Base-by-base conservation (phyloP, 2,113 vertebrate genomes). In the Entomyzon cyanotis region DNA sequence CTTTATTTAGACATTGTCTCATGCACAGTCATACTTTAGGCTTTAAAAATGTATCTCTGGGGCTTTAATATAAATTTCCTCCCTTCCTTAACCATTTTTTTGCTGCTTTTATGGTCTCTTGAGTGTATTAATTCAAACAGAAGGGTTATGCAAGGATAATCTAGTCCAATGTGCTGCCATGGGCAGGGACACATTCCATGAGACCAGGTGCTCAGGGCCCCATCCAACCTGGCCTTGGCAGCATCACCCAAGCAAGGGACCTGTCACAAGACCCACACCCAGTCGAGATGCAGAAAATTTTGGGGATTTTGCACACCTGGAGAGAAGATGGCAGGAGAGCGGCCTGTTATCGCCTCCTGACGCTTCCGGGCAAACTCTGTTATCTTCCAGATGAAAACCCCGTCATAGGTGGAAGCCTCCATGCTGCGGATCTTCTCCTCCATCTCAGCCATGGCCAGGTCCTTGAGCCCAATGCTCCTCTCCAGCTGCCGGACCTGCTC, bases 301-400 rank as follows among this genome's bases (percentile, higher is more conserved):
- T 17, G 31, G 53, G 23, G 35, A 11, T 39, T 55, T 71, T 70
- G 44, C 27, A 39, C 46, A 99, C 99, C 99, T 98, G 99, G 99
- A 47, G 99, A 99, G 97, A 99, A 99, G 98, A 99, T 99, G 6
- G 99, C 99, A 0, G 98, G 99, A 2, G 98, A 96, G 56, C 98
- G 98, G 24, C 99, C 98, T 0, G 97, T 97, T 37, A 99, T 97
- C 0, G 99, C 99, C 2, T 99, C 99, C 95, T 99, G 99, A 16
- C 99, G 98, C 79, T 98, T 99, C 33, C 98, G 96, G 25, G 98
- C 95, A 47, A 99, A 98, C 28, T 99, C 99, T 0, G 97, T 95
- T 74, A 99, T 99, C 96, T 99, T 99, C 99, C 99, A 99, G 86
- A 99, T 84, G 67, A 99, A 99, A 73, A 99, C 95, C 1, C 99